Evolutionary conservation across 2,888 invertebrate genomes (phyloP), one percentile per base, ranked within the genome.

Genomic region (Tillus elongatus): DNA sequence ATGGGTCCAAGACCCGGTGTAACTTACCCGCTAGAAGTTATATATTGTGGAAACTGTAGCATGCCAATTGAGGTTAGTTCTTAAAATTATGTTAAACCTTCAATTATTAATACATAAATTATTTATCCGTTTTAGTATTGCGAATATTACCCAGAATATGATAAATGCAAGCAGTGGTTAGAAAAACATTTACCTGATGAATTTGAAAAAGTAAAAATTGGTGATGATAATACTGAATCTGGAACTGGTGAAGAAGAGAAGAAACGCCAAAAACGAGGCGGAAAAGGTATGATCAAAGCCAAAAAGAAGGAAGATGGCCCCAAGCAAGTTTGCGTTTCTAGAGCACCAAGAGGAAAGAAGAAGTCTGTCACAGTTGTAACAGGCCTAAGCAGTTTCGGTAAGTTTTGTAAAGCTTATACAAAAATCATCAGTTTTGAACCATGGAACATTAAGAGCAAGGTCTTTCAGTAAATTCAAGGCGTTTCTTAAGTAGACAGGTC

Each of bases 321-420:
- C 8, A 88, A 87, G 61, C 75, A 85, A 62, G 81, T 91, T 30
- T 81, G 81, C 57, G 75, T 92, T 2, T 90, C 88, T 1, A 74
- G 90, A 57, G 87, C 91, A 45, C 92, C 95, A 12, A 75, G 98
- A 51, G 97, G 97, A 43, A 98, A 98, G 63, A 97, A 96, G 79
- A 96, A 97, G 75, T 92, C 88, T 28, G 95, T 97, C 2, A 98
- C 98, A 2, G 91, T 98, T 9, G 89, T 98, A 1, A 91, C 90
- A 29, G 98, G 98, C 24, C 70, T 98, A 30, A 89, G 84, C 59
- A 88, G 91, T 49, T 96, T 91, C 70, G 93, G 93, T 91, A 68
- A 19, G 24, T 19, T n/a, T 6, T 8, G 6, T 19, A 8, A 19
- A 8, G 24, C n/a, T 19, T 8, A 8, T 19, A 6, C 24, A 8